Base-by-base conservation (phyloP, 2,888 invertebrate species). In the Scaptomyza parva region DNA sequence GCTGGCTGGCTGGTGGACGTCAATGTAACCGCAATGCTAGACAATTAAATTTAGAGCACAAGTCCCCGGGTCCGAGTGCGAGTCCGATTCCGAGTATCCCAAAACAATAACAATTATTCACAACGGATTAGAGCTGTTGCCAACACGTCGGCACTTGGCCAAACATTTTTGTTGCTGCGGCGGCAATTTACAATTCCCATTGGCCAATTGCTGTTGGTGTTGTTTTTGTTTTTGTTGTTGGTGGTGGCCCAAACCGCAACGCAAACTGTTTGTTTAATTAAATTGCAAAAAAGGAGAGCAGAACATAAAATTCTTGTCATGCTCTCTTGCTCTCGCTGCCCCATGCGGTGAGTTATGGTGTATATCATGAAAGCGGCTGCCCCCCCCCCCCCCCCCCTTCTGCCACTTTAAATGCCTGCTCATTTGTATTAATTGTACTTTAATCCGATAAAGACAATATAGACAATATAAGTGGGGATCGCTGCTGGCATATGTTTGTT, bases 51-150 rank as follows among this genome's bases (percentile, higher is more conserved):
- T 71, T 55, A 28, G 78, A 72, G 58, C 50, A 41, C 20, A 41
- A 70, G 26, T 40, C 24, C 48, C 53, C 33, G 12, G 12, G 37
- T 33, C 37, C 52, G 50, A 53, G 63, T 28, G 26, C 63, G 5
- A 22, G n/a, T n/a, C n/a, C n/a, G n/a, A n/a, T n/a, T n/a, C n/a
- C n/a, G n/a, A n/a, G n/a, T n/a, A n/a, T n/a, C 84, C 84, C 76
- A 58, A 82, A 86, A 84, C 87, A 68, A 86, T 86, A 77, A 81
- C 88, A 84, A 88, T 84, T 84, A 88, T 84, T 88, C 87, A 81
- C 76, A 78, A 75, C 70, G 88, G 88, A 87, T 84, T 84, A 72
- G 64, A 73, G 70, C 68, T 84, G 84, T 84, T 81, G 76, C 66
- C 85, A 77, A 77, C 78, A 86, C 69, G 78, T 80, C 86, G 80